A percentile compares a stretch with the other conserved stretches of the same genome.
Evolutionary conservation across 1,140 invertebrate genomes (phyloP).

Genomic region (Macrosteles quadrilineatus): DNA sequence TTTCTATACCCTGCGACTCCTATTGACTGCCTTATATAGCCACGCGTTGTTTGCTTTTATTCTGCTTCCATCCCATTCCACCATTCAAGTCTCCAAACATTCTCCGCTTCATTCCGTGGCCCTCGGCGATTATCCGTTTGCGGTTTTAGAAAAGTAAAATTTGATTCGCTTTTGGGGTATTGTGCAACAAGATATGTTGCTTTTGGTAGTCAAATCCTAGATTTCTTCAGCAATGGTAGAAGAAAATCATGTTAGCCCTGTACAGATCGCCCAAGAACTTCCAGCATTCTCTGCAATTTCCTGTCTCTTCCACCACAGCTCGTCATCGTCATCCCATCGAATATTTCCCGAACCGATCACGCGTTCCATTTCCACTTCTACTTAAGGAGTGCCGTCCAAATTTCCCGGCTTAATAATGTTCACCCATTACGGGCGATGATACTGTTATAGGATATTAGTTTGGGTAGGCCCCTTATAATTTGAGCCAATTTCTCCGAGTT

Average conservation of each 20-base stretch:
- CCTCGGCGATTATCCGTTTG: too few relatives aligned
- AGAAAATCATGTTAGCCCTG: too few relatives aligned
- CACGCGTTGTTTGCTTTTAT: conserved; percentile 1
- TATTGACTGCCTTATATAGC: conserved; percentile 8
- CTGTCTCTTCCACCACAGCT: conserved; percentile 3
- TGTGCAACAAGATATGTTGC: too few relatives aligned
- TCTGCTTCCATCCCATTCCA: background rate
- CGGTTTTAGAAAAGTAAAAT: too few relatives aligned
- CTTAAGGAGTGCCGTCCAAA: conserved; percentile 21
- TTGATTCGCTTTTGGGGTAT: too few relatives aligned
- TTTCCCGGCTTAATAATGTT: conserved; percentile 19
- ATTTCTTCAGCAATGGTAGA: too few relatives aligned
- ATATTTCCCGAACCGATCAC: conserved; percentile 5
- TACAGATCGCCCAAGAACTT: too few relatives aligned
- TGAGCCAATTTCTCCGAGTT: conserved; percentile 20
- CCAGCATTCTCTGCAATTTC: too few relatives aligned
- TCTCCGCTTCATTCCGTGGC: background rate
- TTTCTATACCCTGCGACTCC: background rate
- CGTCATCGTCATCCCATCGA: background rate
- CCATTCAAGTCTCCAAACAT: conserved; percentile 10
- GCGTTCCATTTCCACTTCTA: conserved; percentile 22
- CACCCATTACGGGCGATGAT: conserved; percentile 12
- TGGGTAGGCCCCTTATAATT: conserved; percentile 23
- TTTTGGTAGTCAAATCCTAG: too few relatives aligned
- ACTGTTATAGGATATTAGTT: conserved; percentile 26